These are phyloP conservation scores for Ormyrus thymus DNA, from an alignment of 2,888 invertebrate species.

Conservation along the genomic window DNA sequence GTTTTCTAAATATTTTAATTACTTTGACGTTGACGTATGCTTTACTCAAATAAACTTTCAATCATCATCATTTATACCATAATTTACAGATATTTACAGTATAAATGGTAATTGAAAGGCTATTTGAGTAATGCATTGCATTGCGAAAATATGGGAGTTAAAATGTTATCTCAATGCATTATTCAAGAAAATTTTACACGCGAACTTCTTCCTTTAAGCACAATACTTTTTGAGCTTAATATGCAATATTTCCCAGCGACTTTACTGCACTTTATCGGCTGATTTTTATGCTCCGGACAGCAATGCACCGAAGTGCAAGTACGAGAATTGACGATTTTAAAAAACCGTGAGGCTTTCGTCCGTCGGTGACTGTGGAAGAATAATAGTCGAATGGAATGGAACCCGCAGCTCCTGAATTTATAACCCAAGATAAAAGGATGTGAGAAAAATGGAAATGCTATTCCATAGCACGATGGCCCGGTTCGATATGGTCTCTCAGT, in stretches of 20 bases:
- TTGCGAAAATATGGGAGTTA: no score
- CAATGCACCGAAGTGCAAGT: slow-evolving; percentile 56
- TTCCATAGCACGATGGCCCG: slow-evolving; percentile 42
- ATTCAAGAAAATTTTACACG: no score
- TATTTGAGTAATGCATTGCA: no score
- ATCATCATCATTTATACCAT: no score
- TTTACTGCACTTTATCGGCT: slow-evolving; percentile 29
- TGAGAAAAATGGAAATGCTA: slow-evolving; percentile 60
- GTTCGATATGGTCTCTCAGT: slow-evolving; percentile 26
- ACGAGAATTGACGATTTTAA: slow-evolving; percentile 58
- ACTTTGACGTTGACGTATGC: no score
- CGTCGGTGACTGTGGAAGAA: slow-evolving; percentile 59
- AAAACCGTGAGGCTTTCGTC: slow-evolving; percentile 53
- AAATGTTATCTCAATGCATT: no score
- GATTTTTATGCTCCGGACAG: slow-evolving; percentile 35
- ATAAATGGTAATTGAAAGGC: no score
- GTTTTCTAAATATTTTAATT: no score
- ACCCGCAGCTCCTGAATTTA: slow-evolving; percentile 60
- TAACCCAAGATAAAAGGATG: slow-evolving; percentile 60
- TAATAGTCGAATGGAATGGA: slow-evolving; percentile 60
- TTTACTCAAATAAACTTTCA: no score
- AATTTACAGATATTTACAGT: no score
- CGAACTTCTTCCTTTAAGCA: no score
- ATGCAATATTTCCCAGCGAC: slow-evolving; percentile 27
- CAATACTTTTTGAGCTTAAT: not conserved